A percentile compares a stretch with the other conserved stretches of the same genome.
Evolutionary conservation across 2,888 invertebrate species (phyloP).

Genomic region (Cataglyphis rosenhaueri): DNA sequence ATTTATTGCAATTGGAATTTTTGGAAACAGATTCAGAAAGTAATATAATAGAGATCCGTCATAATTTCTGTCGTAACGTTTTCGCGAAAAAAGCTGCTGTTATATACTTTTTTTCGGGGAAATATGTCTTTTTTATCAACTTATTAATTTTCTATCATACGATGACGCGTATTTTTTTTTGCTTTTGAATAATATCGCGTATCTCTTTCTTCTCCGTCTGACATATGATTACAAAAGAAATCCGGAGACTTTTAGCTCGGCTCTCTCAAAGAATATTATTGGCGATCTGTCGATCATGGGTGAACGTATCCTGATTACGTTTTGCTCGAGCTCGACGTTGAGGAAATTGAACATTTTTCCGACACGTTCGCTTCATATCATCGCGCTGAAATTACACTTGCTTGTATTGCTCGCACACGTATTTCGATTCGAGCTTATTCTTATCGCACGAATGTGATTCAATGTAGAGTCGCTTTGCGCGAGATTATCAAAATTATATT

Average conservation of each 20-base stretch:
- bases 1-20: background rate
- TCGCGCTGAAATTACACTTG: constrained; percentile 21
- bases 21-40: background rate
- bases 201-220: too few relatives aligned
- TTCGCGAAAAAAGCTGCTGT: background rate
- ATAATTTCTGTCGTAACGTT: background rate
- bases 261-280: constrained; percentile 40
- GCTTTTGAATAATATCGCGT: constrained; percentile 6
- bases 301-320: constrained; percentile 35
- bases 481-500: background rate
- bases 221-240: constrained; percentile 28
- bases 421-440: constrained; percentile 6
- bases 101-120: background rate
- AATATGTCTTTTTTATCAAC: background rate
- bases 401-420: constrained; percentile 3
- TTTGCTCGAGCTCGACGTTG: constrained; percentile 22
- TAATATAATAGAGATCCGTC: background rate
- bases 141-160: constrained; percentile 16
- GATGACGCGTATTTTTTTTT: background rate
- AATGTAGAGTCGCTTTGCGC: background rate
- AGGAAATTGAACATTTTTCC: constrained; percentile 52
- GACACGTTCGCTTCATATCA: background rate
- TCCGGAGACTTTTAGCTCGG: constrained; percentile 7
- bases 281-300: constrained; percentile 44
- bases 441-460: background rate